Conservation (phyloP, 2,113 vertebrate species). For the Clinocottus analis region DNA sequence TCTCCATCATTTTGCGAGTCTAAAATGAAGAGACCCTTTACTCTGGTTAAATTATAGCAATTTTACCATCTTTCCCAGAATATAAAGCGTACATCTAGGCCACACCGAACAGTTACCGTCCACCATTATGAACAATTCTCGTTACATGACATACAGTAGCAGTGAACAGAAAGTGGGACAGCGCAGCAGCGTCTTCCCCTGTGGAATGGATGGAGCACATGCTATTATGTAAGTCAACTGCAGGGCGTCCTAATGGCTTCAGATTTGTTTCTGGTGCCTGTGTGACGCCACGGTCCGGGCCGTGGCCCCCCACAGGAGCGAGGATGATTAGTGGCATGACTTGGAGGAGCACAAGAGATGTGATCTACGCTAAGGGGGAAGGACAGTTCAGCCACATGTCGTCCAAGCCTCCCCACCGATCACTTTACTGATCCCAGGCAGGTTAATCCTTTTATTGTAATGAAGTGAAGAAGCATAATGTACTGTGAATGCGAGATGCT, state of each 20-base stretch:
- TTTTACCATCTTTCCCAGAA: slow-evolving; percentile 10
- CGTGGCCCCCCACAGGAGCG: slow-evolving; percentile 21
- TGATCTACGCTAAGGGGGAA: slow-evolving; percentile 63
- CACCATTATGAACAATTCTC: slow-evolving; percentile 11
- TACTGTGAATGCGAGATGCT: slow-evolving; percentile 69
- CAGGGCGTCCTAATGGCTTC: slow-evolving; percentile 59
- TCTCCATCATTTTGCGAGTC: slow-evolving; percentile 47
- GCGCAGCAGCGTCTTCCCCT: slow-evolving; percentile 27
- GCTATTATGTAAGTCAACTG: slow-evolving; percentile 60
- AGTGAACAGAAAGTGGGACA: slow-evolving; percentile 43
- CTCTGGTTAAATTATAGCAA: slow-evolving; percentile 26
- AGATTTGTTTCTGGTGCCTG: slow-evolving; percentile 54
- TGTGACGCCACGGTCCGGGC: slow-evolving; percentile 28
- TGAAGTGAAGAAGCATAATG: slow-evolving; percentile 78
- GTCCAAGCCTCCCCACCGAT: slow-evolving; percentile 46
- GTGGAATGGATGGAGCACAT: slow-evolving; percentile 45
- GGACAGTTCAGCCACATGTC: slow-evolving; percentile 61
- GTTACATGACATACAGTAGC: not conserved
- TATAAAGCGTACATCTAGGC: slow-evolving; percentile 8
- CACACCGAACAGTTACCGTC: not conserved
- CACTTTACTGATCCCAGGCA: slow-evolving; percentile 57
- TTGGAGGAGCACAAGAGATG: slow-evolving; percentile 44
- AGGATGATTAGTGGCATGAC: slow-evolving; percentile 60
- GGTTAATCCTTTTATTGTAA: slow-evolving; percentile 87
- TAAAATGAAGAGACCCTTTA: slow-evolving; percentile 15